Evolutionary conservation across 1,140 invertebrate species (phyloP).

Genomic region (Drosophila micromelanica): DNA sequence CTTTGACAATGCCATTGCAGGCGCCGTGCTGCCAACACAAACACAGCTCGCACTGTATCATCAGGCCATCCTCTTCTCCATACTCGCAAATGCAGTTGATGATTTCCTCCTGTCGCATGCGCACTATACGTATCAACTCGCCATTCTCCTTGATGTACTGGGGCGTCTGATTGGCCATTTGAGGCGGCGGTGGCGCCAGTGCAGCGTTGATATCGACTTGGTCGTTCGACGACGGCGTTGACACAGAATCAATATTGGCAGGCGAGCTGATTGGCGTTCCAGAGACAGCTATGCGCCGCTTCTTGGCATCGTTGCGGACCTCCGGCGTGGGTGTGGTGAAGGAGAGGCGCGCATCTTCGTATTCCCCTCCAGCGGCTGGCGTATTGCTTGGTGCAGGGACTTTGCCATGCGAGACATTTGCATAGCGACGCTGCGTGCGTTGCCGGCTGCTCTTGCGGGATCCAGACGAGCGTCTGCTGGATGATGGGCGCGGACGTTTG

Average conservation of each 20-base stretch:
- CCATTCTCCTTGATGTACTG: conserved; percentile 86
- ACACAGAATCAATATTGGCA: conserved; percentile 54
- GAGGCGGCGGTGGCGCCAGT: conserved; percentile 41
- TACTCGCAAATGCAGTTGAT: conserved; percentile 93
- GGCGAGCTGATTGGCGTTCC: conserved; percentile 59
- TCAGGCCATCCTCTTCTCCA: conserved; percentile 95
- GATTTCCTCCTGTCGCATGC: conserved; percentile 91
- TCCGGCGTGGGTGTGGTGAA: conserved; percentile 57
- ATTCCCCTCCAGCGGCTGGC: conserved; percentile 21
- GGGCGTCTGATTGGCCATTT: conserved; percentile 24
- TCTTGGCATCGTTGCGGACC: conserved; percentile 48
- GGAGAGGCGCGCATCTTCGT: conserved; percentile 57
- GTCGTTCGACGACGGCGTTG: conserved; percentile 62
- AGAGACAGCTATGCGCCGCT: conserved; percentile 49
- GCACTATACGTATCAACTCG: conserved; percentile 88
- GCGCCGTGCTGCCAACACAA: conserved; percentile 97
- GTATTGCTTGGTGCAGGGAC: conserved; percentile 2
- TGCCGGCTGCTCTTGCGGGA: conserved; percentile 77
- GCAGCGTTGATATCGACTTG: conserved; percentile 66
- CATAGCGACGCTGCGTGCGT: conserved; percentile 62
- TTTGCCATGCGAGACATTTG: conserved; percentile 11
- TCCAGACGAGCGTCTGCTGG: conserved; percentile 55
- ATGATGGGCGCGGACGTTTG: conserved; percentile 63
- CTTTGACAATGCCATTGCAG: conserved; percentile 93
- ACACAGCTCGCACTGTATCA: conserved; percentile 98